Conservation (phyloP, 2,113 vertebrate species). For the Anser cygnoides region DNA sequence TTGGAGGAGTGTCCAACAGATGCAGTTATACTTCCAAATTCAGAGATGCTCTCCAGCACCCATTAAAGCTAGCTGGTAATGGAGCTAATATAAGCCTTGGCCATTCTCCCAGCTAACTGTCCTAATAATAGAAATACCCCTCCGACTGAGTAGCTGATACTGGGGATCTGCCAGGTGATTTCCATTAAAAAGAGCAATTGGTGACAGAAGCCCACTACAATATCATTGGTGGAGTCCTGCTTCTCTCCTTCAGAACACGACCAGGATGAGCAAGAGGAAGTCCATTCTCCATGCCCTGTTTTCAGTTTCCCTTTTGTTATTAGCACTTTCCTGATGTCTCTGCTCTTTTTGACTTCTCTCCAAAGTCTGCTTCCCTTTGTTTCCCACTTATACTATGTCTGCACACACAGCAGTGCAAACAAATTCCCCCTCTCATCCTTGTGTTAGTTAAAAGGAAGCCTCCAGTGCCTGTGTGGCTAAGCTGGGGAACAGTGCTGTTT, state of each 20-base stretch:
- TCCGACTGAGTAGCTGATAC: neutral
- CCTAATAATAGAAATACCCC: constrained; percentile 17
- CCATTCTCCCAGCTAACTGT: neutral
- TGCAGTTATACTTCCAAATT: neutral
- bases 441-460: rapidly evolving
- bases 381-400: neutral
- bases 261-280: neutral
- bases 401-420: rapidly evolving
- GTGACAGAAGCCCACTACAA: neutral
- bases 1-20: neutral
- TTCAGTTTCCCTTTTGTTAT: neutral
- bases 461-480: rapidly evolving
- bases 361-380: neutral
- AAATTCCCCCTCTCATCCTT: neutral
- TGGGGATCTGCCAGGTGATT: neutral
- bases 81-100: constrained; percentile 31
- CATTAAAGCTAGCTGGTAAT: neutral
- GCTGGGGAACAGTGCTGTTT: neutral
- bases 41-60: neutral
- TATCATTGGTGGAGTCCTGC: neutral
- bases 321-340: neutral
- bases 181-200: neutral
- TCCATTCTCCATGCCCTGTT: neutral
- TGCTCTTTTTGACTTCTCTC: neutral
- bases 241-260: neutral